A percentile compares a stretch with the other conserved stretches of the same genome.
These are phyloP conservation scores for Allygus modestus DNA, from an alignment of 2,888 invertebrate genomes.

Conservation along the genomic window DNA sequence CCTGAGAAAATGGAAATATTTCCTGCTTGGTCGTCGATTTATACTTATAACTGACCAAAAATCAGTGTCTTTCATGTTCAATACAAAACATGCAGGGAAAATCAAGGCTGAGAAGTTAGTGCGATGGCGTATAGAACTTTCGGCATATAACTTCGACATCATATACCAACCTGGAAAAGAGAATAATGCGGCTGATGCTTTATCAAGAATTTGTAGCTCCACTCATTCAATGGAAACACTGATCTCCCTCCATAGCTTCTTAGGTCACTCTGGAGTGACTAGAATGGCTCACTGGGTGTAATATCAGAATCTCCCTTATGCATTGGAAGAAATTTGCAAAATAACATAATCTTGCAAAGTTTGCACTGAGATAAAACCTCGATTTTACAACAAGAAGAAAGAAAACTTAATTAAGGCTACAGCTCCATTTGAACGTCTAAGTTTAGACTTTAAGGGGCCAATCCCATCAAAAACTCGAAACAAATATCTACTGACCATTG, in stretches of 20 bases:
- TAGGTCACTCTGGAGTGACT: conserved; percentile 67
- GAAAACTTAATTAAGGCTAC: too few species aligned
- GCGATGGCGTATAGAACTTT: conserved; percentile 58
- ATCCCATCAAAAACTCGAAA: too few species aligned
- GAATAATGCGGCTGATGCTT: not conserved
- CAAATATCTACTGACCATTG: not conserved
- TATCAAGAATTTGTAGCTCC: not conserved
- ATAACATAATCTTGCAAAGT: too few species aligned
- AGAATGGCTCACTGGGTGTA: conserved; percentile 8
- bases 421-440: not conserved
- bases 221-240: not conserved
- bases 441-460: conserved; percentile 61
- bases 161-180: not conserved
- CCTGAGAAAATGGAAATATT: conserved; percentile 48
- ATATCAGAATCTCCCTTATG: too few species aligned
- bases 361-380: too few species aligned
- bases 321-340: too few species aligned
- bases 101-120: conserved; percentile 51
- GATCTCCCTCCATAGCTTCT: not conserved
- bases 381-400: too few species aligned
- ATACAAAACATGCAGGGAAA: not conserved
- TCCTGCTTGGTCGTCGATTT: conserved; percentile 31
- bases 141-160: conserved; percentile 40
- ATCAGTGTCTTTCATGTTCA: conserved; percentile 21
- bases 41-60: conserved; percentile 14